phyloP scores from a whole-genome alignment of 2,113 vertebrate genomes.

The Corythornis madagascariensis region DNA sequence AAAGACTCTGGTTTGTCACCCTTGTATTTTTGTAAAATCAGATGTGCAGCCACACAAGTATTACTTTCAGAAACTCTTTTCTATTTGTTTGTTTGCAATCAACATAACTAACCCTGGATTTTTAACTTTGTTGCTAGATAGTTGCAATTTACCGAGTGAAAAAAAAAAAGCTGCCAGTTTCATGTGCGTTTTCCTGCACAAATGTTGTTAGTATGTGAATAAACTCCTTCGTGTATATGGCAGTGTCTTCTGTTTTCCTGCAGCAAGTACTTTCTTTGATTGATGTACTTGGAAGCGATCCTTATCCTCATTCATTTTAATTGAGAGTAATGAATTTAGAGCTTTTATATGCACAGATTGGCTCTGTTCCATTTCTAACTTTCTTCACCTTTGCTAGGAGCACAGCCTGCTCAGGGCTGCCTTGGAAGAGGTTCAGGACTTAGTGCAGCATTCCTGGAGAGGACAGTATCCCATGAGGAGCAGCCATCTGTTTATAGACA shows the following conservation, averaged over 20 bases:
- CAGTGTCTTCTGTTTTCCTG: conserved; percentile 67
- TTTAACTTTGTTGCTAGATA: neutral
- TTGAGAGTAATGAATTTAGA: conserved; percentile 70
- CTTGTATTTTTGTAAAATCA: neutral
- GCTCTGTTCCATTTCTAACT: conserved; percentile 58
- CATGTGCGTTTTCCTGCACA: neutral
- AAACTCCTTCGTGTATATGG: conserved; percentile 34
- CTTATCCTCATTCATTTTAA: conserved; percentile 71
- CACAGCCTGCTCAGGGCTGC: conserved; percentile 44
- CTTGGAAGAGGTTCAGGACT: conserved; percentile 45
- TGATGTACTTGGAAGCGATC: conserved; percentile 67
- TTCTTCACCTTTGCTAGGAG: conserved; percentile 63
- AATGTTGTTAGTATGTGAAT: conserved; percentile 21
- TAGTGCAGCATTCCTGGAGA: neutral
- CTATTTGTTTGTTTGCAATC: neutral
- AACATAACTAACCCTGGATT: neutral
- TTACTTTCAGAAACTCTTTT: neutral
- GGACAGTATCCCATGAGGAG: conserved; percentile 21
- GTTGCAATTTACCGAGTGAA: neutral
- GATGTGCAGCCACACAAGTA: neutral
- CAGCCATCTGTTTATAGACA: conserved; percentile 54
- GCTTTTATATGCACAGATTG: conserved; percentile 62
- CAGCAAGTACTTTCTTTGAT: conserved; percentile 64
- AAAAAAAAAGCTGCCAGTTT: conserved; percentile 16
- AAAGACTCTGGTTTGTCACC: neutral